Evolutionary conservation across 2,888 invertebrate genomes (phyloP), one percentile per base, ranked within the genome.

Genomic region (Pammene aurita): DNA sequence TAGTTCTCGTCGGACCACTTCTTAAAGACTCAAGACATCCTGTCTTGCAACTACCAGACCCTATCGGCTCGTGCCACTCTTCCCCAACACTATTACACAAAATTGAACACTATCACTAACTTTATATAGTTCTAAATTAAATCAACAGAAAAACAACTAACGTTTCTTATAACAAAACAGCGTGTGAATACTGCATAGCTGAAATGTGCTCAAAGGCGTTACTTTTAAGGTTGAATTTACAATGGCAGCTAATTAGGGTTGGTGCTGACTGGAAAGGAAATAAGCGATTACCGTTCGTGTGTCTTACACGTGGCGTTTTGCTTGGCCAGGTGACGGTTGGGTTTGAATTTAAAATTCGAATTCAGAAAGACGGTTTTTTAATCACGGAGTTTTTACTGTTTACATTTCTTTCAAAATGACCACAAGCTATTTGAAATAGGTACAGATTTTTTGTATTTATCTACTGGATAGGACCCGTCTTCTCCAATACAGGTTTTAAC

Each of bases 221-320:
- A 41, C n/a, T n/a, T 0, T 16, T 18, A 38, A 50, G 38, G 62
- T 52, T 52, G 18, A 38, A 11, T 60, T 60, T 60, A 1, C 5
- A 11, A 16, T 57, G 26, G 7, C 14, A 26, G 69, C 13, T 72
- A 52, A 72, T 60, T 75, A 61, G 48, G 61, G 61, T 38, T 61
- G 61, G 50, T 16, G 18, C 61, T 26, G 26, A 44, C 58, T n/a
- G n/a, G 74, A 84, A 84, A 84, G 84, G 85, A 86, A 89, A 91
- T 90, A 81, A 81, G 79, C 80, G 78, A 87, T 86, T 84, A 91
- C 92, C 92, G 90, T 76, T 89, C 92, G 87, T 84, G 90, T 89
- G 91, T 72, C 81, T 71, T 75, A 80, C 90, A 86, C 88, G 87
- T 84, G 90, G 77, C 76, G 76, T 77, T 80, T 75, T 72, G 71